Percentiles rank a stretch among this genome's conserved stretches.
These are phyloP conservation scores for Steatornis caripensis DNA, from an alignment of 2,113 vertebrate genomes.

Conservation along the genomic window DNA sequence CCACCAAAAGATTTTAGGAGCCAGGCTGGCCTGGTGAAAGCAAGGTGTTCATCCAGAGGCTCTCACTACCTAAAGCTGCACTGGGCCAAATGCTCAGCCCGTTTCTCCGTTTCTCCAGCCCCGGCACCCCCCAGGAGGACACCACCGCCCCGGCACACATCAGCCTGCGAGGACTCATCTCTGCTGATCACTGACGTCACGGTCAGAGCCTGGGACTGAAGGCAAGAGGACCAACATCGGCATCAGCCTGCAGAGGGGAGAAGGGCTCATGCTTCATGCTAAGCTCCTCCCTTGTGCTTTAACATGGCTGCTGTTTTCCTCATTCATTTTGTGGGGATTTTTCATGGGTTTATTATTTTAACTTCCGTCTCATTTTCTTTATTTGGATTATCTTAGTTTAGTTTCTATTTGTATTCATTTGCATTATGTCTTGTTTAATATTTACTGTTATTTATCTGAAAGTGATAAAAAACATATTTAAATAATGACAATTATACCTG, in stretches of 20 bases:
- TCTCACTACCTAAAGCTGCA: neutral
- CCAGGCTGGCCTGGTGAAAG: neutral
- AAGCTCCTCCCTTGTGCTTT: neutral
- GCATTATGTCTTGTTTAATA: neutral
- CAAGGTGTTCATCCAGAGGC: neutral
- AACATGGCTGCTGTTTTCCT: neutral
- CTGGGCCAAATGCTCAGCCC: neutral
- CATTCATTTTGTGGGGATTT: neutral
- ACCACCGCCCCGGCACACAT: accelerated
- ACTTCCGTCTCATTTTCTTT: neutral
- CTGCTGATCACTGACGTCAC: neutral
- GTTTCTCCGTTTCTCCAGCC: neutral
- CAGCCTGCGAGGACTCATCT: neutral
- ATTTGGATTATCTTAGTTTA: neutral
- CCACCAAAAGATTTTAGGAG: neutral
- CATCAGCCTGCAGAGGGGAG: neutral
- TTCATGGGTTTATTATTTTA: neutral
- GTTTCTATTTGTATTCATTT: neutral
- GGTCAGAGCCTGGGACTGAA: neutral
- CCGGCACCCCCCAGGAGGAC: neutral
- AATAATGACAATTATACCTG: neutral
- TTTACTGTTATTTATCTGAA: neutral
- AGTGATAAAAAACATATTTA: neutral
- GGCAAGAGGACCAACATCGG: neutral
- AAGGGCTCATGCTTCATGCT: neutral